Base-by-base conservation (phyloP, 2,797 vertebrate genomes). In the Sorex maritimensis region DNA sequence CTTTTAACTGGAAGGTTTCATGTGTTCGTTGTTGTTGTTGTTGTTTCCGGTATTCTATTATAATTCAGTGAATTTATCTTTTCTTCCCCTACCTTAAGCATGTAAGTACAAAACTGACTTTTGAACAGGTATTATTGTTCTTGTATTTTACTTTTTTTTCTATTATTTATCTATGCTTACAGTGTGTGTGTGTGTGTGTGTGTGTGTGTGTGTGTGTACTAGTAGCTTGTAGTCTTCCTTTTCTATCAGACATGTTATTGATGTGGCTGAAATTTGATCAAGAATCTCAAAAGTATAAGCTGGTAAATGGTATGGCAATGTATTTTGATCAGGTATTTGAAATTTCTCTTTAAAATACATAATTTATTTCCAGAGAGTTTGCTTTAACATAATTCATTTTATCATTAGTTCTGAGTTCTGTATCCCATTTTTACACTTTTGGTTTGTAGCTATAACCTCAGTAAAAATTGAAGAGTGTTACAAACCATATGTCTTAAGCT, bases 391-490 rank as follows among this genome's bases (percentile, higher is more conserved):
- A 44, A 69, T 61, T 26, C 86, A 41, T 95, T 95, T 95, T 95
- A 88, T 91, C 88, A 84, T 92, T 95, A 88, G 11, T 97, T 97
- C 91, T 96, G 78, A 92, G 95, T 97, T 97, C 94, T 96, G 96
- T 98, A 97, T 98, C 97, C 97, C 97, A 84, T 94, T 71, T 87
- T 80, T 98, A 97, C 98, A 98, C 97, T 98, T 98, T 96, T 96
- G 98, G 97, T 98, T 98, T 98, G 96, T 98, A 97, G 97, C 98
- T 92, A 92, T 92, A 93, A 95, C 21, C 95, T 96, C 86, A 94
- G 95, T 97, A 95, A 97, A 96, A 93, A 97, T 96, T 96, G 96
- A 98, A 94, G 96, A 94, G 88, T 96, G 96, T 98, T 98, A 96
- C 96, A 97, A 97, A 97, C 96, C 97, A 81, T 90, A 78, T 97